These are phyloP conservation scores for Ericerus pela DNA, from an alignment of 1,140 invertebrate genomes.

Conservation along the genomic window DNA sequence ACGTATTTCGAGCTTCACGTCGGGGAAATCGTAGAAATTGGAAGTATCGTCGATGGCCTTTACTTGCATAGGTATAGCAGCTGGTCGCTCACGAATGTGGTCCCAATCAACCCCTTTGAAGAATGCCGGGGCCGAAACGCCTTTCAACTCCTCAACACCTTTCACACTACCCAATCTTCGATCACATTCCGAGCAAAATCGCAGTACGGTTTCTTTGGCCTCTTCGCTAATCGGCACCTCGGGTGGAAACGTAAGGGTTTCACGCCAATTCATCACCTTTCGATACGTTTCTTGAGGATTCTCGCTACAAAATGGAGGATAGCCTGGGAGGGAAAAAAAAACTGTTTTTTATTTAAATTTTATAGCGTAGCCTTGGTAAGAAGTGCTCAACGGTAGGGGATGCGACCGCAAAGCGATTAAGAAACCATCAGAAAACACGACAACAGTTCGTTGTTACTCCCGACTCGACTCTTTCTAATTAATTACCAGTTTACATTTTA, in stretches of 20 bases:
- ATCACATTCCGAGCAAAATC: slow-evolving; percentile 91
- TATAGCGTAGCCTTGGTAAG: no score
- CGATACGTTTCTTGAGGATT: slow-evolving; percentile 98
- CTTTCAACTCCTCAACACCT: slow-evolving; percentile 63
- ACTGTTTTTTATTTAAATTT: no score
- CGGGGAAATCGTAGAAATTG: slow-evolving; percentile 99
- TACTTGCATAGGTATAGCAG: slow-evolving; percentile 91
- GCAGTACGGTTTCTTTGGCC: slow-evolving; percentile 67
- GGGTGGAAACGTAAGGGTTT: slow-evolving; percentile 93
- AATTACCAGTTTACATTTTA: no score
- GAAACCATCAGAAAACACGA: neutral
- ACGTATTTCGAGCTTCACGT: slow-evolving; percentile 97
- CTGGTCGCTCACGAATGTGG: slow-evolving; percentile 88
- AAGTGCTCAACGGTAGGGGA: no score
- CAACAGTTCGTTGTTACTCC: no score
- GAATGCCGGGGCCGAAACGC: slow-evolving; percentile 44
- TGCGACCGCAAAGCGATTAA: neutral
- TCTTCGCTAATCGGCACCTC: slow-evolving; percentile 97
- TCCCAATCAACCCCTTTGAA: slow-evolving; percentile 91
- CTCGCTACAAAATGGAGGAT: slow-evolving; percentile 98
- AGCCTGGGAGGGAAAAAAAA: slow-evolving; percentile 45
- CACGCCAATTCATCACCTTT: slow-evolving; percentile 99
- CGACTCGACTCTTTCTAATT: no score
- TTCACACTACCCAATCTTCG: slow-evolving; percentile 74
- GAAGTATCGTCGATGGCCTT: slow-evolving; percentile 93